Base-by-base conservation (phyloP, 53 echinoderm and acorn worm genomes). In the Mesocentrotus franciscanus region DNA sequence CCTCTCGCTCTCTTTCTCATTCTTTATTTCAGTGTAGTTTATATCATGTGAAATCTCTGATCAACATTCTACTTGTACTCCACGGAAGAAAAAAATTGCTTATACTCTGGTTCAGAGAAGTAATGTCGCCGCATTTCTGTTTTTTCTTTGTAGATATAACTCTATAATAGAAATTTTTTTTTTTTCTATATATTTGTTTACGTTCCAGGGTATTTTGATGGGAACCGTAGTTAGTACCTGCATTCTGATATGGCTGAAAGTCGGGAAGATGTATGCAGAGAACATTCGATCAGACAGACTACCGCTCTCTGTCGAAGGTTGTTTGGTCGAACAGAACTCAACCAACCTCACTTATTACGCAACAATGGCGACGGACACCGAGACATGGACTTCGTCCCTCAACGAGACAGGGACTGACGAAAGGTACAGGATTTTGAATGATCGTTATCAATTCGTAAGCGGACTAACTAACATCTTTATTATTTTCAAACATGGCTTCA, bases 201-300 rank as follows among this genome's bases (percentile, higher is more conserved):
- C 64, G 10, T 35, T 34, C 13, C 39, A 92, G 92, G 92, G 92
- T 42, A 56, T 92, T 24, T 49, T 92, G 57, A 9, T 74, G 1
- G 92, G 92, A 42, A 92, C 74, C 56, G 14, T 92, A 10, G 92
- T 72, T 12, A 92, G 92, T 56, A 72, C 35, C 27, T 29, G 74
- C 57, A 56, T 75, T 18, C 29, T 92, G n/a, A 56, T 56, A 5
- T 92, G 92, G 92, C 57, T 92, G 8, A 92, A 92, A 56, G 13
- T 92, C 7, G 92, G 92, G 22, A 74, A 71, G 24, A 72, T 75
- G 92, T 68, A 39, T 13, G 70, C 55, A 35, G 20, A 14, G 20
- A 92, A 92, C 57, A 71, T 70, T 56, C 74, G 71, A 55, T 92
- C 92, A 35, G 74, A 74, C 75, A 22, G 22, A 20, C 92, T 92